These are phyloP conservation scores for Asteroscopus sphinx DNA, from an alignment of 2,888 invertebrate species.

Conservation along the genomic window DNA sequence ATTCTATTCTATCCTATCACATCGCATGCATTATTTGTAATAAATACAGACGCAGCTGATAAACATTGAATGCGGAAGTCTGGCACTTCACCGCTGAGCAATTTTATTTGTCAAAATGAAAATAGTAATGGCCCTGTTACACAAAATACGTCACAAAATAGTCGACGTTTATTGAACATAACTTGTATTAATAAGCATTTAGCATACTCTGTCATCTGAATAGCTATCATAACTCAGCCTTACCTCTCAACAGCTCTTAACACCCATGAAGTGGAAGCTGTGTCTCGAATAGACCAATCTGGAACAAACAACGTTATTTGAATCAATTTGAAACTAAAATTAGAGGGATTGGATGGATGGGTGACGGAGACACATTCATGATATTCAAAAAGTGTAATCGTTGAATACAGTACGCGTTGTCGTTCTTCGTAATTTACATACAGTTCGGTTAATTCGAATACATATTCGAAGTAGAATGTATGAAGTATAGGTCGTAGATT, in stretches of 20 bases:
- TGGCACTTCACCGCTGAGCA: background rate
- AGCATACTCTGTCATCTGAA: background rate
- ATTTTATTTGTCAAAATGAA: conserved; percentile 13
- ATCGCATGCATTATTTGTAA: no score
- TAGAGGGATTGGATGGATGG: conserved; percentile 6
- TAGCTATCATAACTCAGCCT: conserved; percentile 23
- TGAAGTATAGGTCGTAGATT: no score
- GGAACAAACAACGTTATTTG: conserved; percentile 37
- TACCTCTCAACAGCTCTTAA: conserved; percentile 32
- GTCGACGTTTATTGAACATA: conserved; percentile 17
- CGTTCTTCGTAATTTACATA: background rate
- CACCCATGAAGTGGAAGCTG: conserved; percentile 1
- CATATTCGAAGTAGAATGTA: no score
- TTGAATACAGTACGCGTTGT: background rate
- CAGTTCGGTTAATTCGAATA: no score
- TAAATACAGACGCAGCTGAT: no score
- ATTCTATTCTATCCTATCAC: no score
- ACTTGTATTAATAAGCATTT: conserved; percentile 4
- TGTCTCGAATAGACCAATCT: conserved; percentile 19
- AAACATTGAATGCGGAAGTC: background rate
- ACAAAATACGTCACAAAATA: background rate
- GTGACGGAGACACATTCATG: conserved; percentile 1
- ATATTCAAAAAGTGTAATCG: conserved; percentile 15
- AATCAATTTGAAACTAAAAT: conserved; percentile 43
- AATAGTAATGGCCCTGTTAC: conserved; percentile 3